phyloP scores from a whole-genome alignment of 2,113 vertebrate genomes.

The Nibea coibor region DNA sequence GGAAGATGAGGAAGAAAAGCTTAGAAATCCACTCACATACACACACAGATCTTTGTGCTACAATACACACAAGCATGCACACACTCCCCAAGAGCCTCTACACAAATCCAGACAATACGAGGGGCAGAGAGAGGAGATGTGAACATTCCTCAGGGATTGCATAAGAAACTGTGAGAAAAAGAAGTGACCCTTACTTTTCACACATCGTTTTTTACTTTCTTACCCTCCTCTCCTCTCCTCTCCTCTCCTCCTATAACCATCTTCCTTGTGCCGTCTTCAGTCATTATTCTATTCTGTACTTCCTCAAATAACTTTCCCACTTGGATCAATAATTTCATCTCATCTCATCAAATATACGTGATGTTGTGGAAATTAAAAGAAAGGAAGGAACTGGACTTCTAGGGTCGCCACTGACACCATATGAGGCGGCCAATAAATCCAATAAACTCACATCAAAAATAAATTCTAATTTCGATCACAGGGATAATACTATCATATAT shows the following conservation, averaged over 20 bases:
- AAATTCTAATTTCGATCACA: not conserved
- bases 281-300: not conserved
- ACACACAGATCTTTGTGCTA: conserved; percentile 6
- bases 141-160: conserved; percentile 74
- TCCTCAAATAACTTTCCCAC: conserved; percentile 30
- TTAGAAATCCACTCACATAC: conserved; percentile 17
- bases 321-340: conserved; percentile 49
- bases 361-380: not conserved
- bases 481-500: not conserved
- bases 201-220: conserved; percentile 1
- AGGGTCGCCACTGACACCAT: not conserved
- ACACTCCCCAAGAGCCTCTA: conserved; percentile 41
- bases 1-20: conserved; percentile 9
- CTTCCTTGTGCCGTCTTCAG: conserved; percentile 16
- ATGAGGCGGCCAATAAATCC: not conserved
- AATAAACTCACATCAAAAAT: not conserved
- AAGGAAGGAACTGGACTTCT: not conserved
- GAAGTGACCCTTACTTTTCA: conserved; percentile 50
- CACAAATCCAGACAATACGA: conserved; percentile 64
- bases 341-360: conserved; percentile 25
- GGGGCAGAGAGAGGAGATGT: conserved; percentile 62
- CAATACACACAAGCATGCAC: conserved; percentile 29
- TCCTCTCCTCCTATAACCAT: not conserved
- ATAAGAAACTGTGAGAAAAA: conserved; percentile 63
- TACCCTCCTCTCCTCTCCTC: not conserved